Percentiles rank a stretch among this genome's conserved stretches.
phyloP scores from a whole-genome alignment of 2,113 vertebrate species.

The Eublepharis macularius region DNA sequence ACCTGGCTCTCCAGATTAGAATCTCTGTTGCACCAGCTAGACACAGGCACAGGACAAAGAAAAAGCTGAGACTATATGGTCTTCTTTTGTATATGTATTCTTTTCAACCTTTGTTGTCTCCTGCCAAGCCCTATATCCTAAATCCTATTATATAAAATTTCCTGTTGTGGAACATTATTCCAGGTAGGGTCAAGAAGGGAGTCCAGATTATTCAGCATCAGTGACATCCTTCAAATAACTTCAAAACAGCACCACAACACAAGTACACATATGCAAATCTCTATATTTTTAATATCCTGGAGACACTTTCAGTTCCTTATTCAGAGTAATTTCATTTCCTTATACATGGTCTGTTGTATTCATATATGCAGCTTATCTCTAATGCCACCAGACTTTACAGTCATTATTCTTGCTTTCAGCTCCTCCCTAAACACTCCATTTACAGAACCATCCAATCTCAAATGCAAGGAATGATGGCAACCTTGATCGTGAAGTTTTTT shows the following conservation, averaged over 20 bases:
- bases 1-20: too few relatives aligned
- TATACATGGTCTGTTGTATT: neutral
- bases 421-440: neutral
- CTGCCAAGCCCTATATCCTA: neutral
- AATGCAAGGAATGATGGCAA: neutral
- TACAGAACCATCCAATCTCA: neutral
- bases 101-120: neutral
- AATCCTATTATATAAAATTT: neutral
- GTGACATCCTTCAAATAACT: neutral
- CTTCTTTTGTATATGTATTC: too few relatives aligned
- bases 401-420: neutral
- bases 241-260: neutral
- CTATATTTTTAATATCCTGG: neutral
- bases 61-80: neutral
- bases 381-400: neutral
- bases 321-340: conserved; percentile 1
- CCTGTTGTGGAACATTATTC: neutral
- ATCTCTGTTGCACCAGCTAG: neutral
- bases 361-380: neutral
- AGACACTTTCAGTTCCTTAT: neutral
- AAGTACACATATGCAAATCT: neutral
- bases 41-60: neutral
- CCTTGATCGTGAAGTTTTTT: neutral
- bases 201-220: neutral
- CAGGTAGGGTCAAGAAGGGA: neutral